phyloP scores from a whole-genome alignment of 2,113 vertebrate species.

The Carollia perspicillata region DNA sequence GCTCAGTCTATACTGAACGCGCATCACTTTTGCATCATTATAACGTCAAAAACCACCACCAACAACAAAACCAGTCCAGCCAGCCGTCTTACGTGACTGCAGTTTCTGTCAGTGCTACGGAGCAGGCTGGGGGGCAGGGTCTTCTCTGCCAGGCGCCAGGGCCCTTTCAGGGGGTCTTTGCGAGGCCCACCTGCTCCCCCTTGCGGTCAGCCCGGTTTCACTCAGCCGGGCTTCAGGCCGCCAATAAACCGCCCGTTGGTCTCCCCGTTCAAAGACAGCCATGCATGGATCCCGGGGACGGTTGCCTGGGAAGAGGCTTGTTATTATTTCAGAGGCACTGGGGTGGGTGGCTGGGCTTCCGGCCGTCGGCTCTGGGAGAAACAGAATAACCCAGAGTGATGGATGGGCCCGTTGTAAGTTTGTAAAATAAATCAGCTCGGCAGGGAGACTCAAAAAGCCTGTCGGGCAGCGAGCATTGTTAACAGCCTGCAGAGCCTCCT shows the following conservation, averaged over 20 bases:
- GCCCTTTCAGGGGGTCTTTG: neutral
- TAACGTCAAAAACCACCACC: too few species aligned
- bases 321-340: neutral
- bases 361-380: neutral
- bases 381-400: slow-evolving; percentile 51
- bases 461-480: slow-evolving; percentile 58
- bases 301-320: neutral
- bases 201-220: neutral
- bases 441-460: slow-evolving; percentile 53
- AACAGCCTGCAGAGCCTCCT: slow-evolving; percentile 46
- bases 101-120: accelerated
- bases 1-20: neutral
- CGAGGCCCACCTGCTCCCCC: slow-evolving; percentile 28
- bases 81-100: neutral
- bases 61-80: too few species aligned
- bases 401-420: slow-evolving; percentile 49
- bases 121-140: neutral
- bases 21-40: neutral
- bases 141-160: accelerated
- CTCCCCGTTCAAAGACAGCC: neutral
- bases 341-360: slow-evolving; percentile 28
- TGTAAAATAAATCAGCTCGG: slow-evolving; percentile 70
- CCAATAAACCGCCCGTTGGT: accelerated
- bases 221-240: neutral
- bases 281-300: neutral